Conservation (phyloP, 2,113 vertebrate species). For the Gadus chalcogrammus region DNA sequence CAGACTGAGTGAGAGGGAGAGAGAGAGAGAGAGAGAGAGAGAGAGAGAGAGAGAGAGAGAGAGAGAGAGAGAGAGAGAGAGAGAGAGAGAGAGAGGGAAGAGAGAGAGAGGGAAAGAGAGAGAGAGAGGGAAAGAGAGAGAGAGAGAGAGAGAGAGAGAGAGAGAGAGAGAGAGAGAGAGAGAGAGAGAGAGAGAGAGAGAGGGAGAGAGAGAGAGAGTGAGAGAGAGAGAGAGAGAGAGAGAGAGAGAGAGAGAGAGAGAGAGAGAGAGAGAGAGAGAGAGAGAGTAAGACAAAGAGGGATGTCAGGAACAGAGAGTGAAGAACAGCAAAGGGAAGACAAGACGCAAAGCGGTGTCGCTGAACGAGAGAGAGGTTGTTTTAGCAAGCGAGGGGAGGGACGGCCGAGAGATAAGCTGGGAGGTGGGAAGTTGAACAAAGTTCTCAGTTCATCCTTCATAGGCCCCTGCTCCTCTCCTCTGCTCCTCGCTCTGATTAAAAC, state of each 20-base stretch:
- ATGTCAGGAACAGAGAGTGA: no score
- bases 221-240: no score
- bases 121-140: conserved; percentile 11
- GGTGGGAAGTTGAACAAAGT: conserved; percentile 35
- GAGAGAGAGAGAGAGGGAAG: not conserved
- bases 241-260: not conserved
- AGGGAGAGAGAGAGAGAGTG: not conserved
- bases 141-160: not conserved
- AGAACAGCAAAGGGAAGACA: no score
- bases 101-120: no score
- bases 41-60: conserved; percentile 4
- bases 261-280: no score
- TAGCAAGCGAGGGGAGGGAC: conserved; percentile 32
- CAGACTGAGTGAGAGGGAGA: conserved; percentile 46
- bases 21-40: conserved; percentile 22
- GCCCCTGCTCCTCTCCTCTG: conserved; percentile 36
- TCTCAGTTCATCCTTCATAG: conserved; percentile 46
- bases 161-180: no score
- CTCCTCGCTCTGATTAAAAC: conserved; percentile 57
- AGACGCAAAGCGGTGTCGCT: no score
- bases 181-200: not conserved
- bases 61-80: no score
- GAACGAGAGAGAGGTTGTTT: conserved; percentile 24
- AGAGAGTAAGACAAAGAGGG: no score
- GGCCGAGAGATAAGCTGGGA: conserved; percentile 23